Evolutionary conservation across 2,888 invertebrate species (phyloP).

Genomic region (Diadromus collaris): DNA sequence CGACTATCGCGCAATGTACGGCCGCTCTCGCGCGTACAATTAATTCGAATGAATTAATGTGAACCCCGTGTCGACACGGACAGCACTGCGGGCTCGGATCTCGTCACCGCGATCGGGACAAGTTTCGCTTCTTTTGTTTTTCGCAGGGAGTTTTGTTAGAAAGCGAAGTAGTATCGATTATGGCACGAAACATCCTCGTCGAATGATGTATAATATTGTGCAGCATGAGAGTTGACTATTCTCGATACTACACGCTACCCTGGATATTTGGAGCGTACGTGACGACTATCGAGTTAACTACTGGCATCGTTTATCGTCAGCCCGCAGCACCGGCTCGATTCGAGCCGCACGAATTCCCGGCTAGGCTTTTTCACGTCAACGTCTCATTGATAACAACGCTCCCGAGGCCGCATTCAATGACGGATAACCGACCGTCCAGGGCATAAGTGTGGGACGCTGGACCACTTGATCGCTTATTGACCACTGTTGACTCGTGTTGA

Average conservation of each 20-base stretch:
- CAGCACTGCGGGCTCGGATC: slow-evolving; percentile 69
- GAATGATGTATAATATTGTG: not conserved
- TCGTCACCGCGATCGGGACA: slow-evolving; percentile 19
- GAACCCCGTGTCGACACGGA: slow-evolving; percentile 74
- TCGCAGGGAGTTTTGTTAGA: not conserved
- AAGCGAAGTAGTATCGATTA: not conserved
- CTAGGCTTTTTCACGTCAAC: slow-evolving; percentile 44
- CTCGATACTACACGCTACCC: not conserved
- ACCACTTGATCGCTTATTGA: slow-evolving; percentile 79
- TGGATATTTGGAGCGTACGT: slow-evolving; percentile 13
- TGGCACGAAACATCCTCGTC: not conserved
- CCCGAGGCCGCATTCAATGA: slow-evolving; percentile 52
- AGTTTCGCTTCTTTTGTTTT: slow-evolving; percentile 8
- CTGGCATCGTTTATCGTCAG: not conserved
- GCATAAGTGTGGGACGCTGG: slow-evolving; percentile 76
- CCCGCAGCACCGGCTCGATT: slow-evolving; percentile 46
- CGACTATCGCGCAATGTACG: slow-evolving; percentile 69
- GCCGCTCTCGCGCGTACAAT: slow-evolving; percentile 65
- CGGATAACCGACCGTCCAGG: slow-evolving; percentile 48
- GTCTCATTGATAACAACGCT: slow-evolving; percentile 11
- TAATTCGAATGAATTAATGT: slow-evolving; percentile 79
- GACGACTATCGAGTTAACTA: slow-evolving; percentile 18
- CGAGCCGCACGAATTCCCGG: slow-evolving; percentile 52
- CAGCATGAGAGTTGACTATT: not conserved
- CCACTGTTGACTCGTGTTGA: slow-evolving; percentile 80